Conservation (phyloP, 2,888 invertebrate species). For the Cylloceria caligata region DNA sequence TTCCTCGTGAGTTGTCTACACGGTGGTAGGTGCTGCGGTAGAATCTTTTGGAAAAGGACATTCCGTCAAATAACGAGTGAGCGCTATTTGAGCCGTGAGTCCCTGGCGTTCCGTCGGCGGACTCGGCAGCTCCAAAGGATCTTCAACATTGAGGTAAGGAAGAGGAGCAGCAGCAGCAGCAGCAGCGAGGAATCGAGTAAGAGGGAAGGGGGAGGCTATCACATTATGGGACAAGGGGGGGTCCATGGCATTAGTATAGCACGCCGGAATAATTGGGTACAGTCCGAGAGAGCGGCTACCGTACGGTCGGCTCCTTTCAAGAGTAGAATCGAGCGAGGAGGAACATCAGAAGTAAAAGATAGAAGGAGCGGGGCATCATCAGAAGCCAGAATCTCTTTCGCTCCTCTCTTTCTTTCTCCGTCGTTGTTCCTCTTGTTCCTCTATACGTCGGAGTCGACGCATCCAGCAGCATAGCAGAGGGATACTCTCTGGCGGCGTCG, state of each 20-base stretch:
- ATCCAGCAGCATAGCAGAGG: constrained; percentile 43
- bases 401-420: constrained; percentile 26
- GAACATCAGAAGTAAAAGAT: constrained; percentile 34
- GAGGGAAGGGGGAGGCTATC: constrained; percentile 59
- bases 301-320: constrained; percentile 83
- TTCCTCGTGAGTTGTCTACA: not conserved
- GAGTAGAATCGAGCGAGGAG: constrained; percentile 59
- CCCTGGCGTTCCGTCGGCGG: constrained; percentile 14
- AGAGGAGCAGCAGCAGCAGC: not conserved
- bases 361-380: constrained; percentile 55
- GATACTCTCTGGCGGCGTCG: constrained; percentile 63
- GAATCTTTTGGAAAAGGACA: constrained; percentile 36
- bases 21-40: not conserved
- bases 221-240: constrained; percentile 73
- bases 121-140: constrained; percentile 40
- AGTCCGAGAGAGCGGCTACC: constrained; percentile 81
- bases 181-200: constrained; percentile 16
- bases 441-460: constrained; percentile 17
- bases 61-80: constrained; percentile 60
- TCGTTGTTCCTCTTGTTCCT: constrained; percentile 10
- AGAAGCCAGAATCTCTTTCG: constrained; percentile 63
- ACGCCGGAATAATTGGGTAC: constrained; percentile 84
- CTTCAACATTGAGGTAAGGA: constrained; percentile 26
- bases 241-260: constrained; percentile 83
- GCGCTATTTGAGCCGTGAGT: constrained; percentile 39